Base-by-base conservation (phyloP, 2,113 vertebrate species). In the Bambusicola thoracicus region DNA sequence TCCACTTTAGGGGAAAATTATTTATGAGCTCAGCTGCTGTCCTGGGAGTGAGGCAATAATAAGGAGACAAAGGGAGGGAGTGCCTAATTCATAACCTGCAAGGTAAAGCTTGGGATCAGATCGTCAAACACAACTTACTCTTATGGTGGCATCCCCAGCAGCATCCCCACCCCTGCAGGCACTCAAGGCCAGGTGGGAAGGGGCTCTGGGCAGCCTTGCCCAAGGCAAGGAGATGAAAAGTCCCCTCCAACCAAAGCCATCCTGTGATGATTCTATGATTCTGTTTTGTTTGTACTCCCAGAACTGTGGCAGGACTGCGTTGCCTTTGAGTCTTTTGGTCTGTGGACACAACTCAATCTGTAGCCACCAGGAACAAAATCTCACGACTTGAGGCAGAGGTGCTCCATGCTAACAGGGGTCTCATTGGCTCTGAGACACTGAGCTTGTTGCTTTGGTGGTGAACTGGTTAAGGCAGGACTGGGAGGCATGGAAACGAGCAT, bases 21-120 rank as follows among this genome's bases (percentile, higher is more conserved):
- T 32, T 38, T 81, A 38, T n/a, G n/a, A 75, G 5, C 34, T 92
- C 55, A 59, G 49, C 30, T 69, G 10, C 24, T 43, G 38, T 72
- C 88, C 59, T 40, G 19, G 43, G 77, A 95, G 36, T 34, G 6
- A 22, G 29, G 44, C 72, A 59, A 19, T 7, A 43, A 43, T 79
- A 65, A 65, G 94, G 78, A 84, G 51, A 62, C 6, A 40, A 66
- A 29, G 32, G 56, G 49, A 49, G 24, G 17, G n/a, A 70, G 46
- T 13, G 46, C 46, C 46, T 34, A 72, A 72, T 78, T 89, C 80
- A 22, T 87, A 48, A 48, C 73, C 81, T 92, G 30, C 44, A 79
- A 70, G 70, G 20, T 44, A 68, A 91, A 81, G 21, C 51, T 96
- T 43, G 82, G 85, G 49, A 63, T 93, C 85, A 92, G 73, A 61